Conservation (phyloP, 2,797 vertebrate genomes). For the Poecilia velifera region DNA sequence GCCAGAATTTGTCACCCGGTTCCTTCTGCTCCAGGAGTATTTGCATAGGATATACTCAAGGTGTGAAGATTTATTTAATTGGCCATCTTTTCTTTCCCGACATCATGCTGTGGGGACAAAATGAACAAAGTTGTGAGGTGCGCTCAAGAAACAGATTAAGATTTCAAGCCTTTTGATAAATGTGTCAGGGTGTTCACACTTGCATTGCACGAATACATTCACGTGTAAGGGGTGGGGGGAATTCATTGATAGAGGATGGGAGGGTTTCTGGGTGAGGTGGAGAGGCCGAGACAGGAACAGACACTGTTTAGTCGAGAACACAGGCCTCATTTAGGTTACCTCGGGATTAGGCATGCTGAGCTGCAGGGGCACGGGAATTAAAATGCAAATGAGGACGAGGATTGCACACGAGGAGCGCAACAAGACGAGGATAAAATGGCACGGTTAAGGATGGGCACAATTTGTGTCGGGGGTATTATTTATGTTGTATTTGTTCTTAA, state of each 20-base stretch:
- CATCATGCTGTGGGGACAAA: slow-evolving; percentile 20
- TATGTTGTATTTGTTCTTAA: slow-evolving; percentile 46
- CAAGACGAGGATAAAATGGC: slow-evolving; percentile 65
- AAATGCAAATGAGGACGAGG: slow-evolving; percentile 82
- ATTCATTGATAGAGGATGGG: slow-evolving; percentile 23
- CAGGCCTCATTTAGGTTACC: slow-evolving; percentile 80
- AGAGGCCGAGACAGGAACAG: slow-evolving; percentile 62
- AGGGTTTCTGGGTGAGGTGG: slow-evolving; percentile 32
- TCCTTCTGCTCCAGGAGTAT: slow-evolving; percentile 49
- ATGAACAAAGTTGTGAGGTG: slow-evolving; percentile 24
- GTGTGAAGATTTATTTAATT: slow-evolving; percentile 69
- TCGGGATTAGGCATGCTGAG: slow-evolving; percentile 76
- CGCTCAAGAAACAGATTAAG: slow-evolving; percentile 38
- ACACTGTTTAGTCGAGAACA: slow-evolving; percentile 76
- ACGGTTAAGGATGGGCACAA: slow-evolving; percentile 38
- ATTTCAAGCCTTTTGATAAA: slow-evolving; percentile 36
- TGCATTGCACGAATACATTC: background rate
- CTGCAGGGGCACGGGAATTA: slow-evolving; percentile 75
- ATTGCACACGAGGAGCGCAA: slow-evolving; percentile 72
- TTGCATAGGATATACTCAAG: slow-evolving; percentile 57
- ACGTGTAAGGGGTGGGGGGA: background rate
- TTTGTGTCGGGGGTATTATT: slow-evolving; percentile 37
- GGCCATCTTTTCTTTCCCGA: slow-evolving; percentile 53
- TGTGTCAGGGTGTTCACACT: background rate
- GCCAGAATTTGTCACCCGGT: slow-evolving; percentile 56